Evolutionary conservation across 2,888 invertebrate species (phyloP).

Genomic region (Mythimna lalbum): DNA sequence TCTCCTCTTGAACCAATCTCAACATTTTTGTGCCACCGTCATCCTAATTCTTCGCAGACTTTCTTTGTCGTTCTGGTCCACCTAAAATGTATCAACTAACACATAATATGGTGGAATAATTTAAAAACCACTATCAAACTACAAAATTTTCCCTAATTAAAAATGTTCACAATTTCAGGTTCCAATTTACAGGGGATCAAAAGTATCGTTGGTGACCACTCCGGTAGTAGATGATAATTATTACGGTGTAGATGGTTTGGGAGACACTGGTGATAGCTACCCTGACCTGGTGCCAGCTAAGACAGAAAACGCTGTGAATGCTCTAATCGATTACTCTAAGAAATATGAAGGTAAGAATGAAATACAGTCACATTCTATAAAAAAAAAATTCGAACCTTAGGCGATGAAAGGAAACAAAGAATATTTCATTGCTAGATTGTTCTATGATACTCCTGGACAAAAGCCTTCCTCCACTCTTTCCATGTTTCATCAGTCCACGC

Average conservation of each 20-base stretch:
- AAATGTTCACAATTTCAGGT: constrained; percentile 84
- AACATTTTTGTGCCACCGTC: too few species aligned
- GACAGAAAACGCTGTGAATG: constrained; percentile 90
- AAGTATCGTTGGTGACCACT: constrained; percentile 83
- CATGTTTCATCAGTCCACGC: too few species aligned
- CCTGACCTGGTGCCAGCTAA: constrained; percentile 84
- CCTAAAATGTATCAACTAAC: too few species aligned
- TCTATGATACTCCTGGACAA: too few species aligned
- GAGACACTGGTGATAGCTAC: constrained; percentile 89
- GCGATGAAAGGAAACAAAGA: too few species aligned
- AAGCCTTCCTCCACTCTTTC: too few species aligned
- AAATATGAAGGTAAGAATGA: constrained; percentile 84
- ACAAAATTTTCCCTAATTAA: too few species aligned
- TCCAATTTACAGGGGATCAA: constrained; percentile 93
- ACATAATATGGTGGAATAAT: too few species aligned
- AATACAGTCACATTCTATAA: neutral
- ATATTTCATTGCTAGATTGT: too few species aligned
- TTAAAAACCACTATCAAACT: neutral
- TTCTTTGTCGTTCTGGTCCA: too few species aligned
- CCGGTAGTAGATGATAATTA: constrained; percentile 72
- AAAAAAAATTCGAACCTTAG: neutral
- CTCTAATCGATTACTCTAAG: constrained; percentile 91
- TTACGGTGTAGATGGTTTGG: constrained; percentile 94
- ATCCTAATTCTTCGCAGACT: too few species aligned
- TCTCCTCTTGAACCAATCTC: too few species aligned